Conservation (phyloP, 2,113 vertebrate species). For the Penelope pileata region DNA sequence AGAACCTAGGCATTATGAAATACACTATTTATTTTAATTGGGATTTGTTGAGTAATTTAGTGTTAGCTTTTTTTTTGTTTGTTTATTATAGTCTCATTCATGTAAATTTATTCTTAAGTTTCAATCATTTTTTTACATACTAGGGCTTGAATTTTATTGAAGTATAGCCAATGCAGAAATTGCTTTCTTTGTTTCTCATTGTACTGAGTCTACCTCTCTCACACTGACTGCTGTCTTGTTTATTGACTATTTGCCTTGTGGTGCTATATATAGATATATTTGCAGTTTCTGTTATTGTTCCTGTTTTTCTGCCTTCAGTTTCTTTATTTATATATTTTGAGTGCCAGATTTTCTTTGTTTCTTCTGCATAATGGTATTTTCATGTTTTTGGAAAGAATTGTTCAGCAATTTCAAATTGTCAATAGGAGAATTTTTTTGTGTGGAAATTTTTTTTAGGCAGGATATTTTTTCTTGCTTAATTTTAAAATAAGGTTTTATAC, state of each 20-base stretch:
- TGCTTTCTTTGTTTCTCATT: neutral
- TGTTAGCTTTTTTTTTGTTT: neutral
- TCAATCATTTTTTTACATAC: neutral
- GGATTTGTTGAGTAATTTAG: neutral
- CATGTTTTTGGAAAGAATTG: neutral
- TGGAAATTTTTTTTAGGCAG: neutral
- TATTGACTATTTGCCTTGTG: neutral
- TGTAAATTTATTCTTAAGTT: neutral
- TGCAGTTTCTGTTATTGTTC: neutral
- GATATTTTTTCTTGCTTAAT: neutral
- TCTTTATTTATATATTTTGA: neutral
- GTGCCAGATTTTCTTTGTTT: neutral
- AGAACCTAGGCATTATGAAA: neutral
- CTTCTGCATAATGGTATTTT: neutral
- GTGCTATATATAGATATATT: neutral
- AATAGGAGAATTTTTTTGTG: neutral
- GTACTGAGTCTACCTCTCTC: neutral
- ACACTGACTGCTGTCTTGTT: neutral
- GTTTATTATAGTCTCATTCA: neutral
- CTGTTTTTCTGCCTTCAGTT: neutral
- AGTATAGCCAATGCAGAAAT: neutral
- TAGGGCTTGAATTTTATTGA: neutral
- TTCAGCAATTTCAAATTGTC: neutral
- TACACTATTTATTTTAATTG: neutral
- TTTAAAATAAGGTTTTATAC: neutral